A percentile compares a stretch with the other conserved stretches of the same genome.
phyloP scores from a whole-genome alignment of 64 coral and sea anemone genomes.

The Montipora sp. region DNA sequence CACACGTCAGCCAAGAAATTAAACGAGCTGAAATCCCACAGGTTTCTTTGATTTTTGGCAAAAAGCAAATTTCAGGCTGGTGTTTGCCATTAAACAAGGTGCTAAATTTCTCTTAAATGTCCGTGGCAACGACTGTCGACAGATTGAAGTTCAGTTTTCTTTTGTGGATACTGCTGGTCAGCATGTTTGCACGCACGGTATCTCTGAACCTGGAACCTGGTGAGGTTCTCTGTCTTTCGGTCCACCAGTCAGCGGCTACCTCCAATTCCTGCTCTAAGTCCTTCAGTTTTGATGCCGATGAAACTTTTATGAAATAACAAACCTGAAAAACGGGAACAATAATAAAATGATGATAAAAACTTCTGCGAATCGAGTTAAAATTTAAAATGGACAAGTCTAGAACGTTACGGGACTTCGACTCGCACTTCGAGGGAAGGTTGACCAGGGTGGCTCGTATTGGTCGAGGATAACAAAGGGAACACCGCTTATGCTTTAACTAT shows the following conservation, averaged over 20 bases:
- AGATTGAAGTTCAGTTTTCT: slow-evolving; percentile 21
- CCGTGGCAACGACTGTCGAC: background rate
- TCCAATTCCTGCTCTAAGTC: slow-evolving; percentile 24
- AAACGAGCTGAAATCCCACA: too few relatives aligned
- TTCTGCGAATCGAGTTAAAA: too few relatives aligned
- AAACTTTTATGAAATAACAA: slow-evolving; percentile 29
- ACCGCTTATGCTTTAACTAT: too few relatives aligned
- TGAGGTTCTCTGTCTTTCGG: slow-evolving; percentile 25
- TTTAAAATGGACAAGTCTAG: too few relatives aligned
- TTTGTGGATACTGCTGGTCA: slow-evolving; percentile 12
- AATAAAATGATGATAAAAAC: too few relatives aligned
- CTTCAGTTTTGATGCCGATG: background rate
- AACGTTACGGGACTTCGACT: background rate
- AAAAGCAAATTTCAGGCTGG: too few relatives aligned
- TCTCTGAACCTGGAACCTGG: slow-evolving; percentile 39
- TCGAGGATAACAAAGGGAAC: too few relatives aligned
- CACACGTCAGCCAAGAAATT: too few relatives aligned
- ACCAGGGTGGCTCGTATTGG: too few relatives aligned
- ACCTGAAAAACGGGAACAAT: background rate
- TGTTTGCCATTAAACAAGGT: too few relatives aligned
- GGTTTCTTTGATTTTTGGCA: too few relatives aligned
- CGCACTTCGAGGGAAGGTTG: background rate
- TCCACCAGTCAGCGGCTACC: slow-evolving; percentile 39
- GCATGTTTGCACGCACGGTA: background rate
- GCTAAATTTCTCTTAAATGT: background rate